Base-by-base conservation (phyloP, 2,797 vertebrate species). In the Mus spretus region DNA sequence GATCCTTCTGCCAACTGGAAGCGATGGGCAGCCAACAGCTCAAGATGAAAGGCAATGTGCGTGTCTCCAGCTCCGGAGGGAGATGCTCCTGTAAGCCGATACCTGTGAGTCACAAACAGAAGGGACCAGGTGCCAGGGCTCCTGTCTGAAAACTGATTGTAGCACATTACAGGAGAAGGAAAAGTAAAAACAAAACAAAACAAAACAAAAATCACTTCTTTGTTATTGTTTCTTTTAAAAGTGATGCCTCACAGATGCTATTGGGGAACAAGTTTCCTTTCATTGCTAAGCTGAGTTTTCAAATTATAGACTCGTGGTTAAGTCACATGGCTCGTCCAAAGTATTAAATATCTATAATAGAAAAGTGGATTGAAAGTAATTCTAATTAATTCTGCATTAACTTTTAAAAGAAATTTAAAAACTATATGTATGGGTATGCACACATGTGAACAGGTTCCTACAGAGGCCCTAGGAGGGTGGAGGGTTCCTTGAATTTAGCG, bases 21-120 rank as follows among this genome's bases (percentile, higher is more conserved):
- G 84, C 13, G 0, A 0, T 6, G 40, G 24, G 63, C 0, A 1
- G 70, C 81, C 34, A 6, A 44, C 74, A 31, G 95, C 91, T 37
- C 82, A 67, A 85, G 96, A 96, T 93, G 97, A 92, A 95, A 96
- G 93, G 50, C 50, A 2, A 50, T 91, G 61, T 79, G 95, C 61
- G 95, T 65, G 91, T 91, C 72, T 79, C 57, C 17, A 53, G 92
- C 75, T 55, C 90, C 17, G 4, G 1, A 28, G 89, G 83, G 78
- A 70, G 57, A 78, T 72, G 59, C 11, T 6, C 31, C 7, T 74
- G 84, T 90, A 75, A 96, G 81, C 57, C 4, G 28, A 94, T 65
- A 90, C 91, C 50, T 22, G 55, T 3, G 80, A 77, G 88, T 65
- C 89, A 80, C 14, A 74, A 85, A 50, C 93, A 63, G 57, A 44